These are phyloP conservation scores for Xenopus petersii DNA, from an alignment of 2,797 vertebrate genomes.

Conservation along the genomic window DNA sequence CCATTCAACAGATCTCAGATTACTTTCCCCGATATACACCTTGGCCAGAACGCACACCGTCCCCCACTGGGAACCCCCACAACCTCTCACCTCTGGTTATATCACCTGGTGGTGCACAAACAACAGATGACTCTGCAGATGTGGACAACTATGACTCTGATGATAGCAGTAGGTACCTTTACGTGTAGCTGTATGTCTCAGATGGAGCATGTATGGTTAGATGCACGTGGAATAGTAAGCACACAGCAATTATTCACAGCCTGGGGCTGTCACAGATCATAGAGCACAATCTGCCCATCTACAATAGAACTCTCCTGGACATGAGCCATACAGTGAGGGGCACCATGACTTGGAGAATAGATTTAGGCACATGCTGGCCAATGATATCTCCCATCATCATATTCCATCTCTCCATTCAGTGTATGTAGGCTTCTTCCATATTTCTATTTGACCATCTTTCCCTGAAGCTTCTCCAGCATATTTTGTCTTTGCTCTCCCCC, in stretches of 20 bases:
- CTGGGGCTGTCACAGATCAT: neutral
- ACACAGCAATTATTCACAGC: neutral
- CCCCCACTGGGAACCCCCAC: slow-evolving; percentile 45
- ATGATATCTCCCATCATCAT: too few relatives aligned
- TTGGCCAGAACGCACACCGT: slow-evolving; percentile 47
- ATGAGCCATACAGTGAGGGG: too few relatives aligned
- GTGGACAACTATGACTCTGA: slow-evolving; percentile 62
- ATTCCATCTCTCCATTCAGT: neutral
- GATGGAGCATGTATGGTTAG: too few relatives aligned
- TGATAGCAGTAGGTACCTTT: slow-evolving; percentile 56
- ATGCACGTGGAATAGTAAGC: too few relatives aligned
- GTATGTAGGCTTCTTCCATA: neutral
- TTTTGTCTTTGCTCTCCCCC: neutral
- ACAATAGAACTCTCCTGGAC: too few relatives aligned
- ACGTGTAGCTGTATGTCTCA: too few relatives aligned
- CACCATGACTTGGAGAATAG: too few relatives aligned
- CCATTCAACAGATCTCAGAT: slow-evolving; percentile 90
- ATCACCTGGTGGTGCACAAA: slow-evolving; percentile 47
- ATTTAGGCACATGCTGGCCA: too few relatives aligned
- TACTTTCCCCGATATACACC: slow-evolving; percentile 83
- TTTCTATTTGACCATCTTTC: neutral
- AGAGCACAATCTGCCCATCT: too few relatives aligned
- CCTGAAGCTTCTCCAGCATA: neutral
- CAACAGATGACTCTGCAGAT: slow-evolving; percentile 51
- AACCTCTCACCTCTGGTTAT: slow-evolving; percentile 51